These are phyloP conservation scores for Ophraella communa DNA, from an alignment of 2,888 invertebrate species.

Conservation along the genomic window DNA sequence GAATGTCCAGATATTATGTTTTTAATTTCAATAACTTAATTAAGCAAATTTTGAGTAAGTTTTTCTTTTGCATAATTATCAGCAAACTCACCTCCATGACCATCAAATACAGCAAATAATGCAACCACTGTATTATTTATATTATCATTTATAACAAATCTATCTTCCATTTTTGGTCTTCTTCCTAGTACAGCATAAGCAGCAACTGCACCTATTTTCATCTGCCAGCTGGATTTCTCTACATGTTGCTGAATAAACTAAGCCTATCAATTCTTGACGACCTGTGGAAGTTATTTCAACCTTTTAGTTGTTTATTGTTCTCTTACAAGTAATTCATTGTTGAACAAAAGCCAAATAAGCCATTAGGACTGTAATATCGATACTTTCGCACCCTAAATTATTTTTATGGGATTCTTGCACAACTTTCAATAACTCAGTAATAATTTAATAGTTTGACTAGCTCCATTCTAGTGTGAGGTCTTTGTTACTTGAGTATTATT, in stretches of 20 bases:
- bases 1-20: slow-evolving; percentile 69
- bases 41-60: slow-evolving; percentile 79
- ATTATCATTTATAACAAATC: slow-evolving; percentile 87
- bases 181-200: slow-evolving; percentile 92
- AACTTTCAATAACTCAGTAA: too few species aligned
- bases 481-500: too few species aligned
- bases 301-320: too few species aligned
- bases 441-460: too few species aligned
- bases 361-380: too few species aligned
- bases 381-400: too few species aligned
- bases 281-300: too few species aligned
- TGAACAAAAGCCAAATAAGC: too few species aligned
- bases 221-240: slow-evolving; percentile 73
- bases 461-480: too few species aligned
- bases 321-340: too few species aligned
- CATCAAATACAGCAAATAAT: slow-evolving; percentile 92
- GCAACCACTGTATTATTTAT: slow-evolving; percentile 85
- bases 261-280: slow-evolving; percentile 66
- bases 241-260: slow-evolving; percentile 64
- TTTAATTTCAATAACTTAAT: slow-evolving; percentile 77
- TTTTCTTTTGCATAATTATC: slow-evolving; percentile 92
- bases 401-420: too few species aligned
- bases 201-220: slow-evolving; percentile 76
- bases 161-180: slow-evolving; percentile 91
- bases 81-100: slow-evolving; percentile 94